Evolutionary conservation across 2,888 invertebrate genomes (phyloP).

Genomic region (Cepaea hortensis): DNA sequence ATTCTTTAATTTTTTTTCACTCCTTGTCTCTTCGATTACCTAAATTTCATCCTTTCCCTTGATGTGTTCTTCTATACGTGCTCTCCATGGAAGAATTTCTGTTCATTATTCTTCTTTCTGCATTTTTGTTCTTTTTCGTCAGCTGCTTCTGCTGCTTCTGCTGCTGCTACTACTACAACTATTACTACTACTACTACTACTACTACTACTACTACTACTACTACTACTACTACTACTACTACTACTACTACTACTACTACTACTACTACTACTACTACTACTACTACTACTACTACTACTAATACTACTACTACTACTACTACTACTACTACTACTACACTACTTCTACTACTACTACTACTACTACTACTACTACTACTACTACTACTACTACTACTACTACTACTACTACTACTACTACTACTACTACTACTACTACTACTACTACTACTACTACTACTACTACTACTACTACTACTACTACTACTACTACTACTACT

Average conservation of each 20-base stretch:
- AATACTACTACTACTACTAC: constrained; percentile 16
- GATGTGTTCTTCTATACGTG: background rate
- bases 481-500: constrained; percentile 21
- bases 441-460: constrained; percentile 9
- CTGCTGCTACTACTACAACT: background rate
- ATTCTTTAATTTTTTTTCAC: background rate
- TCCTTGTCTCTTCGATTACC: background rate
- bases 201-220: constrained; percentile 20
- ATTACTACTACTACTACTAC: constrained; percentile 15
- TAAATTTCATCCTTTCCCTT: background rate
- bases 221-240: constrained; percentile 22
- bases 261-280: constrained; percentile 21
- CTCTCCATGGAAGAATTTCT: background rate
- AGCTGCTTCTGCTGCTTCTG: too few relatives aligned
- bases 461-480: constrained; percentile 31
- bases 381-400: too few relatives aligned
- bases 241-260: constrained; percentile 23
- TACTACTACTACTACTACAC: constrained; percentile 31
- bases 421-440: too few relatives aligned
- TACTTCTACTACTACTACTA: background rate
- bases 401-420: too few relatives aligned
- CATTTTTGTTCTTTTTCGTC: background rate
- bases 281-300: too few relatives aligned
- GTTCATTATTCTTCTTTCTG: background rate
- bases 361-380: too few relatives aligned